A percentile compares a stretch with the other conserved stretches of the same genome.
phyloP scores from a whole-genome alignment of 2,888 invertebrate species.

The Pristionchus exspectatus region DNA sequence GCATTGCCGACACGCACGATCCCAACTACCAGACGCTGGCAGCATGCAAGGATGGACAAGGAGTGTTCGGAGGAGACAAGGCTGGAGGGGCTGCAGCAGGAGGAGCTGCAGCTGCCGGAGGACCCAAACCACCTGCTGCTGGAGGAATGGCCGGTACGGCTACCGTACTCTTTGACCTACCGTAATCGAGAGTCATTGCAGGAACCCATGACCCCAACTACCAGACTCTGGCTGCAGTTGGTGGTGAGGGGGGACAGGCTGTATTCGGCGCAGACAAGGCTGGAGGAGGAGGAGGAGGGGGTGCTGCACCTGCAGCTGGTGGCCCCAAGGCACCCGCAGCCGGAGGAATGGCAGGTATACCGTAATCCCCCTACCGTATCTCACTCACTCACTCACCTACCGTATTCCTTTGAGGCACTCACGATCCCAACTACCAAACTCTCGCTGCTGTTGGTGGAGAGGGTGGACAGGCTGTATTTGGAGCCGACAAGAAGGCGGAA shows the following conservation, averaged over 20 bases:
- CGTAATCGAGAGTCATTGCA: not conserved
- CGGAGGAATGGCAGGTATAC: constrained; percentile 11
- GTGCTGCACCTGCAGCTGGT: not conserved
- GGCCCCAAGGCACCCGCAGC: constrained; percentile 31
- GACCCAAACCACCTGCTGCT: constrained; percentile 35
- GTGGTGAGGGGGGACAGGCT: not conserved
- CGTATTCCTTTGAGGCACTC: constrained; percentile 8
- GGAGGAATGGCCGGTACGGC: constrained; percentile 41
- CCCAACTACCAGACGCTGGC: constrained; percentile 54
- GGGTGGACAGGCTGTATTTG: not conserved
- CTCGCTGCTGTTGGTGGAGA: constrained; percentile 46
- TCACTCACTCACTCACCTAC: too few relatives aligned
- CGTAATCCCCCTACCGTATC: not conserved
- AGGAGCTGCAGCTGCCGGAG: not conserved
- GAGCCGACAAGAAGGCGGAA: constrained; percentile 36
- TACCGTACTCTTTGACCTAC: not conserved
- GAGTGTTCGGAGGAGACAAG: constrained; percentile 51
- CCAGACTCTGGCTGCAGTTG: constrained; percentile 25
- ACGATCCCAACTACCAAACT: constrained; percentile 52
- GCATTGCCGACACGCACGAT: constrained; percentile 48
- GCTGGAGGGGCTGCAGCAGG: constrained; percentile 29
- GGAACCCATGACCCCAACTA: constrained; percentile 44
- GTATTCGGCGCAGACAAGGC: constrained; percentile 37
- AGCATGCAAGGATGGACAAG: constrained; percentile 42
- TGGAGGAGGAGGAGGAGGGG: not conserved